Conservation (phyloP, 2,797 vertebrate genomes). For the Pseudochirops cupreus region DNA sequence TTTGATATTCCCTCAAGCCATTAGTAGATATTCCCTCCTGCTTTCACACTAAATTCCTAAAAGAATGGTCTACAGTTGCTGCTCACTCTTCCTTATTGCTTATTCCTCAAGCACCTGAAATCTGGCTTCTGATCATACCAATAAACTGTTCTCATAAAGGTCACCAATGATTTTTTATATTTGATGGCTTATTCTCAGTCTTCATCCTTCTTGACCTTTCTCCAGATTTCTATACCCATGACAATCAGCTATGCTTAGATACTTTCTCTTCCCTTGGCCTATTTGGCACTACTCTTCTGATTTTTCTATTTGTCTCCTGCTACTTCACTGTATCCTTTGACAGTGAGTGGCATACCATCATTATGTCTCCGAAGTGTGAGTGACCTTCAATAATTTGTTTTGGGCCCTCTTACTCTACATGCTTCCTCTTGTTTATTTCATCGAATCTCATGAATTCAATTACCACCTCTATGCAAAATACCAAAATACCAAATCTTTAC, state of each 20-base stretch:
- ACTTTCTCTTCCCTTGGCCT: too few relatives aligned
- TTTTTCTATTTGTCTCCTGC: too few relatives aligned
- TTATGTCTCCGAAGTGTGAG: too few relatives aligned
- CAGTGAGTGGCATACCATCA: too few relatives aligned
- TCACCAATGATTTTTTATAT: not conserved
- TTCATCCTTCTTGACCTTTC: not conserved
- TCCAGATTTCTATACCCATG: not conserved
- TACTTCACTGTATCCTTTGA: too few relatives aligned
- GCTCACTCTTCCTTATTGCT: not conserved
- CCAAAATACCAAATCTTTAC: too few relatives aligned
- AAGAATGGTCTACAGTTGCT: not conserved
- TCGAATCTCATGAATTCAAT: too few relatives aligned
- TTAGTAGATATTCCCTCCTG: not conserved
- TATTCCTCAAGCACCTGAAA: not conserved
- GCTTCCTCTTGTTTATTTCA: too few relatives aligned
- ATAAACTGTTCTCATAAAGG: not conserved
- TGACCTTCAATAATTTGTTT: too few relatives aligned
- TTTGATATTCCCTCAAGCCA: not conserved
- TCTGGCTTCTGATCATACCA: not conserved
- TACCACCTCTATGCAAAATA: too few relatives aligned
- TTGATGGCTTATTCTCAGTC: not conserved
- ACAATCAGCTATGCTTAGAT: not conserved
- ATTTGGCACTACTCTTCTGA: too few relatives aligned
- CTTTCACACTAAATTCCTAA: not conserved
- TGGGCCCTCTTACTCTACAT: too few relatives aligned